phyloP scores from a whole-genome alignment of 2,888 invertebrate genomes.

The Morinoia aosen region DNA sequence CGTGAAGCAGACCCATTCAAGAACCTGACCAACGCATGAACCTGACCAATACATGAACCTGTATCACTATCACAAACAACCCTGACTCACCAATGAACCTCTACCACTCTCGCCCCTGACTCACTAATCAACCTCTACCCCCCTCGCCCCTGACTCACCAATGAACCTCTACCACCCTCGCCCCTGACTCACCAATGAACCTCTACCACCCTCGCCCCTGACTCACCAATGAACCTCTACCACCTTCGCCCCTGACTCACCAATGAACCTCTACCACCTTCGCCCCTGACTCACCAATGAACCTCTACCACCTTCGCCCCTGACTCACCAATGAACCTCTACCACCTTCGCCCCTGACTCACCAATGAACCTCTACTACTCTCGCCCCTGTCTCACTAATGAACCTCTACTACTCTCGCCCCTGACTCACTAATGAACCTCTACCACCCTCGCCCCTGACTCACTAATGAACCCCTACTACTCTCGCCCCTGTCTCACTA shows the following conservation, averaged over 20 bases:
- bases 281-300: not conserved
- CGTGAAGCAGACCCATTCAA: no score
- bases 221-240: not conserved
- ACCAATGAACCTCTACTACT: not conserved
- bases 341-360: not conserved
- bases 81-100: no score
- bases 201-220: no score
- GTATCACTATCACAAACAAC: no score
- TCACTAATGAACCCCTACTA: not conserved
- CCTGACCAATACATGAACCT: no score
- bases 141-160: not conserved
- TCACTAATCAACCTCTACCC: no score
- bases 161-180: not conserved
- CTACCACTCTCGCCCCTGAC: no score
- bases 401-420: no score
- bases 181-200: not conserved
- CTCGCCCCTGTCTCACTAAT: constrained; percentile 70
- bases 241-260: not conserved
- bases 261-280: no score
- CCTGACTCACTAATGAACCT: no score
- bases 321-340: not conserved
- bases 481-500: not conserved
- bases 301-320: not conserved
- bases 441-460: not conserved
- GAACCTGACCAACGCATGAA: no score